Base-by-base conservation (phyloP, 2,797 vertebrate genomes). In the Lycodopsis pacificus region DNA sequence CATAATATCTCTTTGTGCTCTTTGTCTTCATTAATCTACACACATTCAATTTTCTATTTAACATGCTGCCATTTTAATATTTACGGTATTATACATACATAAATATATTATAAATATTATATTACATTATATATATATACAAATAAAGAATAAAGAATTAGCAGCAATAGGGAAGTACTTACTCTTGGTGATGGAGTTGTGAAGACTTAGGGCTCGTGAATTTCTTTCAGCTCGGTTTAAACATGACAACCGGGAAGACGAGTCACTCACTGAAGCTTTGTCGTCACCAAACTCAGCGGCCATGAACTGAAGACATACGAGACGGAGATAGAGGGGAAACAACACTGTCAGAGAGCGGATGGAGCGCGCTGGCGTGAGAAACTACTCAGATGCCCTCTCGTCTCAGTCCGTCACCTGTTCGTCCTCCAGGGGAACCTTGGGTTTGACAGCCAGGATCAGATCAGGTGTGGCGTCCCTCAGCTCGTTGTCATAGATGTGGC, bases 361-460 rank as follows among this genome's bases (percentile, higher is more conserved):
- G 40, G 27, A 27, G 64, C 61, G 11, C 1, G 30, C 48, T 32
- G 73, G 30, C 49, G 13, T 44, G 69, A 71, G 67, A 69, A 71
- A 77, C 7, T 48, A 22, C 48, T 75, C 72, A 42, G 70, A 75
- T 14, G 69, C 79, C 56, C 54, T 51, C 58, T 49, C 6, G 25
- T 65, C 32, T 76, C 51, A 19, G 61, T 51, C 67, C 32, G 22
- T 89, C 82, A 97, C 96, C 95, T 96, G 94, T 44, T 91, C 74
- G 17, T 93, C 94, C 32, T 92, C 91, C 30, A 78, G 61, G 67
- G 86, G 79, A 61, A 92, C 71, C 81, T 96, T 97, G 71, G 95
- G 93, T 7, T 95, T 96, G 78, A 95, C 92, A 0, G 95, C 95
- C 80, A 96, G 92, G 86, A 97, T 97, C 81, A 98, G 95, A 89